Base-by-base conservation (phyloP, 2,113 vertebrate genomes). In the Pelvicachromis taeniatus region DNA sequence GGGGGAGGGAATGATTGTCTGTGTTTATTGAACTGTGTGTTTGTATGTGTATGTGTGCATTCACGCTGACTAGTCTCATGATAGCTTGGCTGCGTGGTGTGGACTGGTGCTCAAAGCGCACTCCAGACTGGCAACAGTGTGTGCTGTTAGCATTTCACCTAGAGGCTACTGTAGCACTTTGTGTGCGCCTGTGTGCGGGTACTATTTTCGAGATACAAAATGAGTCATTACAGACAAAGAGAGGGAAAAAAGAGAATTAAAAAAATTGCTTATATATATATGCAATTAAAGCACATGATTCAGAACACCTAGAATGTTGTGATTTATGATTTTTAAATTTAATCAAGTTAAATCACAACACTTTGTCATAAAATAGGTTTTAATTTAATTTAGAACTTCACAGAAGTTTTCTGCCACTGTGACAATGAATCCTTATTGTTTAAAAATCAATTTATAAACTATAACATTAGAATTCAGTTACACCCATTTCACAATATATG, bases 41-140 rank as follows among this genome's bases (percentile, higher is more conserved):
- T 45, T 91, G 81, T 88, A 86, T 84, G 55, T 82, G 86, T 80
- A 78, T 82, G 87, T 90, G 85, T 81, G 81, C 77, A 81, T 92
- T 88, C 87, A 89, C 31, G 70, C 88, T 92, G 91, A 87, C 78
- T 90, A 82, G 91, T 88, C 85, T 91, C 87, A 89, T 92, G 92
- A 94, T 92, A 87, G 81, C 91, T 89, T 78, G 81, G 81, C 80
- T 85, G 82, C 87, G 68, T 87, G 91, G 58, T 81, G 88, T 81
- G 48, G 88, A 94, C 88, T 90, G 88, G 92, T 95, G 92, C 89
- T 95, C 94, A 95, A 93, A 95, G 90, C 16, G 89, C 89, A 93
- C 87, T 91, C 84, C 85, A 82, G 82, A 90, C 81, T 84, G 89
- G 83, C 48, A 19, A 78, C 63, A 78, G 70, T 87, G 87, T 90